Base-by-base conservation (phyloP, 2,113 vertebrate species). In the Sitta europaea region DNA sequence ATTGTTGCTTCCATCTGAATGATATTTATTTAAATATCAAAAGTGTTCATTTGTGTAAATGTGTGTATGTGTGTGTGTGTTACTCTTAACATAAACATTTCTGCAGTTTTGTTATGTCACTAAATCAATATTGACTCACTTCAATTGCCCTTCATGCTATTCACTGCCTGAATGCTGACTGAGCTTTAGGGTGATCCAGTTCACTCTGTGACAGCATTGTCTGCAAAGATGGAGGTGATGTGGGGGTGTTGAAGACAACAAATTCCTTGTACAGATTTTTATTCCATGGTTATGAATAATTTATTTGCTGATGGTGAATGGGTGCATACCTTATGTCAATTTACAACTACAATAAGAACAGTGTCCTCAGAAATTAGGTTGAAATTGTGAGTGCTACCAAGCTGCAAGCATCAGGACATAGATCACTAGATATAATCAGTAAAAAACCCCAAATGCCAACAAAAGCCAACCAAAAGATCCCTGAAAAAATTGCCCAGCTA, bases 111-210 rank as follows among this genome's bases (percentile, higher is more conserved):
- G 76, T 95, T 90, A 84, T 81, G 87, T 91, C 77, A 87, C 57
- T 90, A 87, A 94, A 97, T 95, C 95, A 95, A 96, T 96, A 96
- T 92, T 95, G 95, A 92, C 86, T 93, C 79, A 82, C 88, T 74
- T 83, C 79, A 86, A 42, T 93, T 96, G 62, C 90, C 94, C 92
- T 93, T 97, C 71, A 53, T 88, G 92, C 90, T 93, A 76, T 91
- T 97, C 94, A 83, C 36, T 90, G 78, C 86, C 23, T 86, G 82
- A 82, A 86, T 66, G 71, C 75, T 92, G 84, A 33, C 61, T 73
- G 84, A 84, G 88, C 90, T 91, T 80, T 86, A 91, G 81, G 78
- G 45, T 88, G 81, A 94, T 86, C 50, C 82, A 47, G 82, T 85
- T 82, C 78, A 54, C 38, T 88, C 55, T 83, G 50, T 43, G 71